phyloP scores from a whole-genome alignment of 35 echinoderm and acorn worm genomes.

The Stichopus chloronotus region DNA sequence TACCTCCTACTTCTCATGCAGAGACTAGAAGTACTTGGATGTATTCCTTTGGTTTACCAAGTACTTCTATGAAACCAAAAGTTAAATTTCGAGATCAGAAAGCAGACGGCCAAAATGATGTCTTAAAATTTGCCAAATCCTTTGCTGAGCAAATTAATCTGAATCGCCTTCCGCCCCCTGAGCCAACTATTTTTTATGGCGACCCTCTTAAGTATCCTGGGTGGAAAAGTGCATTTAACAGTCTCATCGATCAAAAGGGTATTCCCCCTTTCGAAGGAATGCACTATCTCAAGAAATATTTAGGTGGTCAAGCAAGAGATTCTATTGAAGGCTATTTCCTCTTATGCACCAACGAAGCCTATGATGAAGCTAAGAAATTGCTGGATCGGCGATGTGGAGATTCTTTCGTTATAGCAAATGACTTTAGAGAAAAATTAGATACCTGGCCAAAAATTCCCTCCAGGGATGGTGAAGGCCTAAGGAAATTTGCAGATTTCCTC shows the following conservation, averaged over 20 bases:
- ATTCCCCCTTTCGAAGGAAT: slow-evolving; percentile 60
- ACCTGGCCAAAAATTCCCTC: no score
- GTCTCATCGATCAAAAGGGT: slow-evolving; percentile 56
- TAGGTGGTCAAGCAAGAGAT: slow-evolving; percentile 58
- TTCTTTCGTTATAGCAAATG: slow-evolving; percentile 64
- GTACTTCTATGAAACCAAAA: slow-evolving; percentile 3
- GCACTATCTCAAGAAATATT: slow-evolving; percentile 69
- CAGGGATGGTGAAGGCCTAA: slow-evolving; percentile 59
- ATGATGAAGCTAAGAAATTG: slow-evolving; percentile 46
- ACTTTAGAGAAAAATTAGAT: slow-evolving; percentile 75
- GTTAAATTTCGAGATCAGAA: slow-evolving; percentile 4
- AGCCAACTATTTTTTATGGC: slow-evolving; percentile 75
- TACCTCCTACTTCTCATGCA: no score
- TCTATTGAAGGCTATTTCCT: slow-evolving; percentile 68
- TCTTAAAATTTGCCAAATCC: slow-evolving; percentile 52
- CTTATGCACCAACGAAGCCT: slow-evolving; percentile 51
- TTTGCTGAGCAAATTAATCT: slow-evolving; percentile 61
- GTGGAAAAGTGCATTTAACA: slow-evolving; percentile 60
- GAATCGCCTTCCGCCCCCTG: slow-evolving; percentile 72
- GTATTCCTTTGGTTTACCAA: no score
- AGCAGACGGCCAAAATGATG: not conserved
- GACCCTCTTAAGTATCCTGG: slow-evolving; percentile 66
- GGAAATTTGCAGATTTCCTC: slow-evolving; percentile 66
- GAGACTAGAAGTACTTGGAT: no score
- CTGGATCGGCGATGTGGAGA: slow-evolving; percentile 88